phyloP scores from a whole-genome alignment of 2,797 vertebrate genomes.

The Sylvilagus floridanus region DNA sequence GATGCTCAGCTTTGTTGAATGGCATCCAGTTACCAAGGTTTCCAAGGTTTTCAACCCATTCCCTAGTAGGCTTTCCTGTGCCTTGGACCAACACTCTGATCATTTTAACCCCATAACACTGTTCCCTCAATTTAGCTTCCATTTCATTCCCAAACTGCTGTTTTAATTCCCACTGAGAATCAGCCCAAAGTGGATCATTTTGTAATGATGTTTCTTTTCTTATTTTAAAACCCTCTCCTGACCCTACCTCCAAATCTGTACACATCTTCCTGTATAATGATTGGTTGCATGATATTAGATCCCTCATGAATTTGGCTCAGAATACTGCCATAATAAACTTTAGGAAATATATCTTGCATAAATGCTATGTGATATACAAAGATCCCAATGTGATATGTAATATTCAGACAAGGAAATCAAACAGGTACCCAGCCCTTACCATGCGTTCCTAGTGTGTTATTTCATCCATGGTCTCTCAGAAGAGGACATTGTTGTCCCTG shows the following conservation, averaged over 20 bases:
- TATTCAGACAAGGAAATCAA: constrained; percentile 27
- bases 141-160: background rate
- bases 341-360: constrained; percentile 4
- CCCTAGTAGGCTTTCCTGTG: background rate
- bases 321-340: background rate
- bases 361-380: background rate
- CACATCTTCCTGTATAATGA: background rate
- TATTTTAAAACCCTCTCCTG: background rate
- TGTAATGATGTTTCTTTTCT: background rate
- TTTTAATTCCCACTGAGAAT: background rate
- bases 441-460: background rate
- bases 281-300: constrained; percentile 5
- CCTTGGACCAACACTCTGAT: background rate
- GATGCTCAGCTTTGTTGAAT: constrained; percentile 59
- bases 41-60: constrained; percentile 34
- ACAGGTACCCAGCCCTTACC: background rate
- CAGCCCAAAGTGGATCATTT: background rate
- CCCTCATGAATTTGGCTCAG: background rate
- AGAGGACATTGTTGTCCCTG: background rate
- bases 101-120: background rate
- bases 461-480: background rate
- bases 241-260: background rate
- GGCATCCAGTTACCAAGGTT: constrained; percentile 4
- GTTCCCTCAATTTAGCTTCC: background rate
- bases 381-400: background rate